Base-by-base conservation (phyloP, 2,797 vertebrate species). In the Danio tinwini region DNA sequence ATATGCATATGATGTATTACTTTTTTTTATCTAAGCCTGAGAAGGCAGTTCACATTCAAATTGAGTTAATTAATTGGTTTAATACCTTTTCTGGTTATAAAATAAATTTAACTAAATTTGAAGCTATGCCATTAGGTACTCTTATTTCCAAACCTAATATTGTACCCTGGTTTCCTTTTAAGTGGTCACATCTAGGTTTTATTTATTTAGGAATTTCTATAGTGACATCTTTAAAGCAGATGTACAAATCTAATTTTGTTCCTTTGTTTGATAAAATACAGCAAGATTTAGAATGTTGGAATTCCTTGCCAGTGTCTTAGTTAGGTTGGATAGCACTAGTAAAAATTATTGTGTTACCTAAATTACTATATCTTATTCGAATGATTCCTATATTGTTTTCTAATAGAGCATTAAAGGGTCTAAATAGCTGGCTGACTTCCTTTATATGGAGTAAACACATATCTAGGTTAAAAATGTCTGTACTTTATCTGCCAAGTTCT, bases 1-100 rank as follows among this genome's bases (percentile, higher is more conserved):
- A n/a, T 37, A 59, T 14, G 21, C 19, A 13, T 21, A 59, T 29
- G 58, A 59, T 7, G 6, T 59, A 12, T 37, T 59, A 58, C 21
- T 29, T 55, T 61, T 59, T 56, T 59, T 37, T 37, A 29, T 29
- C 58, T 37, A 11, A 37, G 5, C 19, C 58, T 61, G 58, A 61
- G 29, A 45, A 5, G 42, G 65, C 63, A 65, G 63, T 45, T 65
- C n/a, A 5, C 0, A 2, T 29, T 29, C 29, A 29, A 29, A 29
- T 29, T 29, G 29, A 29, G 29, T 29, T 29, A 29, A 19, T 29
- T 29, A 29, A 19, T 6, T 19, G n/a, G 63, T 47, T 19, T n/a
- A 19, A 63, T 65, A 5, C 17, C n/a, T 65, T 65, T 7, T 65
- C 59, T 62, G 63, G n/a, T 44, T 65, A 65, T 45, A 47, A 65